These are phyloP conservation scores for Platyscapa corneri DNA, from an alignment of 1,140 invertebrate genomes.

Conservation along the genomic window DNA sequence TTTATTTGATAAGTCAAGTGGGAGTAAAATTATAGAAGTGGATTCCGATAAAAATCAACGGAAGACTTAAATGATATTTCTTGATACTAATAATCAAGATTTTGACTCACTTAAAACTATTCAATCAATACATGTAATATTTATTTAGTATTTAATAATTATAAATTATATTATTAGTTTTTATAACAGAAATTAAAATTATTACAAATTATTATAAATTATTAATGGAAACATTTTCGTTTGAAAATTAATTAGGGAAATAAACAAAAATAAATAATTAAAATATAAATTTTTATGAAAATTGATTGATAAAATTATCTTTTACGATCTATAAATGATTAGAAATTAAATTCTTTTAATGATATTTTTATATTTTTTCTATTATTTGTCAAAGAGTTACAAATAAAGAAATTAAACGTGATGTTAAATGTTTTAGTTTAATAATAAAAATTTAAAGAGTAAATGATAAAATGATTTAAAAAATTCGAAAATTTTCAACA, in stretches of 20 bases:
- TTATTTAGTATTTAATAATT: neutral
- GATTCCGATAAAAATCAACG: slow-evolving; percentile 12
- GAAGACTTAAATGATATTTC: slow-evolving; percentile 7
- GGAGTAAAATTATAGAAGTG: slow-evolving; percentile 15
- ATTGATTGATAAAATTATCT: neutral
- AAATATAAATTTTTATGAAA: no score
- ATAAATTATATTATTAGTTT: neutral
- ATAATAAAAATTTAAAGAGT: neutral
- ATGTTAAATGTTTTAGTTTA: neutral
- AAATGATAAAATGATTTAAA: neutral
- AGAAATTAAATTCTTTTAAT: neutral
- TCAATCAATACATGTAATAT: neutral
- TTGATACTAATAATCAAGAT: slow-evolving; percentile 27
- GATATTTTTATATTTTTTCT: no score
- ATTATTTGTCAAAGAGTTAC: neutral
- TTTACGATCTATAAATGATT: neutral
- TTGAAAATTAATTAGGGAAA: no score
- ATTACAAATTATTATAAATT: neutral
- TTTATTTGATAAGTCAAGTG: slow-evolving; percentile 31
- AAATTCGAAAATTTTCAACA: neutral
- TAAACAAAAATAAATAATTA: no score
- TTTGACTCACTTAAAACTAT: neutral
- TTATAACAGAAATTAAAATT: neutral
- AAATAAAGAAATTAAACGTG: neutral
- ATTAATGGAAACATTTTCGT: no score